These are phyloP conservation scores for Chelmon rostratus DNA, from an alignment of 2,797 vertebrate genomes.

Conservation along the genomic window DNA sequence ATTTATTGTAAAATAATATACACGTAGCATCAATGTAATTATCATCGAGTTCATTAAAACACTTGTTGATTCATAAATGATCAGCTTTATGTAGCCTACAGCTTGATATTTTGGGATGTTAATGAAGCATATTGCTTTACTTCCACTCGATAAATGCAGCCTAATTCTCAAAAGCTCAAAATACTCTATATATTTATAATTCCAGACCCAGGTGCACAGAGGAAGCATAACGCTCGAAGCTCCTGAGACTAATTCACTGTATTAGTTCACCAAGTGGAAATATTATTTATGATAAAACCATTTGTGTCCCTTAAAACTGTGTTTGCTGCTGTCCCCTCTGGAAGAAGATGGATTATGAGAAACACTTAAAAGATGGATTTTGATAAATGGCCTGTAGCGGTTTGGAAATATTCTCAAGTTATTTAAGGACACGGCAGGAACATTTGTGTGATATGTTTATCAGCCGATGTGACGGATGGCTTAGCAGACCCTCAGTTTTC, in stretches of 20 bases:
- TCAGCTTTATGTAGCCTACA: background rate
- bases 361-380: slow-evolving; percentile 43
- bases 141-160: background rate
- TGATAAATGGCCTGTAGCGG: slow-evolving; percentile 41
- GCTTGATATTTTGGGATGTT: background rate
- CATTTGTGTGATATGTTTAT: slow-evolving; percentile 37
- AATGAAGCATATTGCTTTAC: background rate
- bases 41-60: background rate
- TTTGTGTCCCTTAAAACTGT: background rate
- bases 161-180: background rate
- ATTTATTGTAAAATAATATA: background rate
- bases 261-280: slow-evolving; percentile 23
- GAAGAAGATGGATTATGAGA: slow-evolving; percentile 40
- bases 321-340: slow-evolving; percentile 14
- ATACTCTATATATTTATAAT: background rate
- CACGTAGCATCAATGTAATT: background rate
- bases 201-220: background rate
- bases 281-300: slow-evolving; percentile 32
- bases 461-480: slow-evolving; percentile 29
- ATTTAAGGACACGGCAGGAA: slow-evolving; percentile 27
- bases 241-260: background rate
- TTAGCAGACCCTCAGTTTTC: slow-evolving; percentile 21
- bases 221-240: background rate
- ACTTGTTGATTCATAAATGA: background rate
- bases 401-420: slow-evolving; percentile 33